Percentiles rank a stretch among this genome's conserved stretches.
Conservation (phyloP, 2,797 vertebrate species). For the Muraenolepis orangiensis region DNA sequence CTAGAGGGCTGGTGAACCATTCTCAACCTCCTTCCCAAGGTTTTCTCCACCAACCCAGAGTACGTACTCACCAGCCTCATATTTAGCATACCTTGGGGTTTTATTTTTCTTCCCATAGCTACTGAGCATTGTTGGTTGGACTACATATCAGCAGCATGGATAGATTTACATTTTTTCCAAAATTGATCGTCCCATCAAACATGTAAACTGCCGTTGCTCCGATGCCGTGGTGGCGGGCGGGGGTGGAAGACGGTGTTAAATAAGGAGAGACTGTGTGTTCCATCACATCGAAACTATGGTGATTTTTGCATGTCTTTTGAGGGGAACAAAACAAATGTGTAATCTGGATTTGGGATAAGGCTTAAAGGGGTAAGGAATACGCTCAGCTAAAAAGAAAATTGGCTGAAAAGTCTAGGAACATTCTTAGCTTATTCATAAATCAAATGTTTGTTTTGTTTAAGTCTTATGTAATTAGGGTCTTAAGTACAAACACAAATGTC, state of each 20-base stretch:
- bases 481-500: too few relatives aligned
- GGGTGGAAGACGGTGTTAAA: background rate
- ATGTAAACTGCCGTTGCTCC: background rate
- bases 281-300: background rate
- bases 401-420: background rate
- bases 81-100: conserved; percentile 13
- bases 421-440: background rate
- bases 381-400: background rate
- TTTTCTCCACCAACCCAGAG: conserved; percentile 21
- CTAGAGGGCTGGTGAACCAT: conserved; percentile 17
- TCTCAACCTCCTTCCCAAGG: conserved; percentile 19
- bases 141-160: background rate
- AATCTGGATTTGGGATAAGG: background rate
- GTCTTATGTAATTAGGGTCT: background rate
- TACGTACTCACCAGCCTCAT: background rate
- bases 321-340: background rate
- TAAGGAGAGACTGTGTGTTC: background rate
- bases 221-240: too few relatives aligned
- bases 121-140: background rate
- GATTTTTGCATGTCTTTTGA: background rate
- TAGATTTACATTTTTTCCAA: background rate
- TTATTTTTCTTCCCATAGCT: background rate
- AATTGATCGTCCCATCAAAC: background rate
- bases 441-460: background rate
- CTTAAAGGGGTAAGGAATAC: background rate